Conservation (phyloP, 2,888 invertebrate species). For the Callyntrura sp. region DNA sequence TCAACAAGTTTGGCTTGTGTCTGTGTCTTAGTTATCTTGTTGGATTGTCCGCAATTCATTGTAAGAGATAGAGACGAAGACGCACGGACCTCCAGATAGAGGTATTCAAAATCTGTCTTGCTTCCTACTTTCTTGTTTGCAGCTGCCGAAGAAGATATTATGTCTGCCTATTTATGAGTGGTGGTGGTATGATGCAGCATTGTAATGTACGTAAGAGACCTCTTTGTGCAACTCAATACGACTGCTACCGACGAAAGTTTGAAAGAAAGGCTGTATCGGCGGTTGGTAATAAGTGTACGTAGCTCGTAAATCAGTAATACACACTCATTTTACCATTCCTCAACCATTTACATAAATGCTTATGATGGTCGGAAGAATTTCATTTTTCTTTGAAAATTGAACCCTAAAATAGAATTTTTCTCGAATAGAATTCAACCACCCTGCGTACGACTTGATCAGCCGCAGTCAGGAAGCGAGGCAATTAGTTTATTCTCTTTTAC, state of each 20-base stretch:
- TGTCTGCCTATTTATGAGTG: constrained; percentile 10
- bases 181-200: background rate
- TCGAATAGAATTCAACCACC: constrained; percentile 4
- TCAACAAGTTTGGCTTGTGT: constrained; percentile 24
- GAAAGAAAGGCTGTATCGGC: background rate
- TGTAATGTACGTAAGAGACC: background rate
- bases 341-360: background rate
- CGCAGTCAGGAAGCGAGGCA: constrained; percentile 16
- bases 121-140: constrained; percentile 15
- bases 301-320: constrained; percentile 33
- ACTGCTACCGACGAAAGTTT: background rate
- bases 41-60: background rate
- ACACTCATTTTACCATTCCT: constrained; percentile 16
- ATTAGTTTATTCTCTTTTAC: constrained; percentile 20
- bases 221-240: constrained; percentile 41
- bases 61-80: background rate
- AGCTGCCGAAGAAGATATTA: background rate
- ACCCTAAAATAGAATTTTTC: constrained; percentile 29
- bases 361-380: constrained; percentile 61
- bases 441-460: background rate
- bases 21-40: background rate
- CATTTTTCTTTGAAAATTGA: constrained; percentile 59
- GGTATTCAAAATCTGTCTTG: background rate
- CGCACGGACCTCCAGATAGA: constrained; percentile 15
- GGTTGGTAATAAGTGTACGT: background rate